Evolutionary conservation across 2,888 invertebrate species (phyloP).

Genomic region (Acrobasis suavella): DNA sequence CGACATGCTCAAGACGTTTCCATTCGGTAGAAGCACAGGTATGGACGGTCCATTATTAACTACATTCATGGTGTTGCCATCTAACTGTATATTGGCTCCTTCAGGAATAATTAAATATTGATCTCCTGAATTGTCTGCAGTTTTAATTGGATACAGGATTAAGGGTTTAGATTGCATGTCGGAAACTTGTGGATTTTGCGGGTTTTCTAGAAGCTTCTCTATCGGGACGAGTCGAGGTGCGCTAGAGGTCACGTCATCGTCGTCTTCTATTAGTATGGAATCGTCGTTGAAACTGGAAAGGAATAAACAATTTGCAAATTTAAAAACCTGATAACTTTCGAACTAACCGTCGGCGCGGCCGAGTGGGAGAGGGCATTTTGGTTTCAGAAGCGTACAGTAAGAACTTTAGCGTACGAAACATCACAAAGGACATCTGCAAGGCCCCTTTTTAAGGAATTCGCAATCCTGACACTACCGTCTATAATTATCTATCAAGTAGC

Average conservation of each 20-base stretch:
- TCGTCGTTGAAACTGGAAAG: background rate
- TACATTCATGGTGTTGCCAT: background rate
- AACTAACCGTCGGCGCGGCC: too few species aligned
- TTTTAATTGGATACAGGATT: background rate
- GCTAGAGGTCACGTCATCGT: background rate
- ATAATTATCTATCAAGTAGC: too few species aligned
- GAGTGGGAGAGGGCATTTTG: too few species aligned
- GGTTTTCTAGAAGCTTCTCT: background rate
- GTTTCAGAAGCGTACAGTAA: too few species aligned
- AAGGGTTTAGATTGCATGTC: background rate
- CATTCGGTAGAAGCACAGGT: constrained; percentile 1
- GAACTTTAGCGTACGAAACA: too few species aligned
- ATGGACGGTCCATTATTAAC: background rate
- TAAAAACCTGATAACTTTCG: too few species aligned
- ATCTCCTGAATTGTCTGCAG: background rate
- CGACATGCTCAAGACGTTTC: background rate
- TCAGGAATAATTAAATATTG: background rate
- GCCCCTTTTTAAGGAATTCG: too few species aligned
- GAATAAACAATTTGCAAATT: background rate
- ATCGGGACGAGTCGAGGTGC: constrained; percentile 3
- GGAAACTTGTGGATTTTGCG: background rate
- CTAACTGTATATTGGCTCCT: background rate
- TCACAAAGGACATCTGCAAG: too few species aligned
- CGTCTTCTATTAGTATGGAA: background rate
- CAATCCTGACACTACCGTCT: too few species aligned